Conservation (phyloP, 2,113 vertebrate genomes). For the Alectura lathami region DNA sequence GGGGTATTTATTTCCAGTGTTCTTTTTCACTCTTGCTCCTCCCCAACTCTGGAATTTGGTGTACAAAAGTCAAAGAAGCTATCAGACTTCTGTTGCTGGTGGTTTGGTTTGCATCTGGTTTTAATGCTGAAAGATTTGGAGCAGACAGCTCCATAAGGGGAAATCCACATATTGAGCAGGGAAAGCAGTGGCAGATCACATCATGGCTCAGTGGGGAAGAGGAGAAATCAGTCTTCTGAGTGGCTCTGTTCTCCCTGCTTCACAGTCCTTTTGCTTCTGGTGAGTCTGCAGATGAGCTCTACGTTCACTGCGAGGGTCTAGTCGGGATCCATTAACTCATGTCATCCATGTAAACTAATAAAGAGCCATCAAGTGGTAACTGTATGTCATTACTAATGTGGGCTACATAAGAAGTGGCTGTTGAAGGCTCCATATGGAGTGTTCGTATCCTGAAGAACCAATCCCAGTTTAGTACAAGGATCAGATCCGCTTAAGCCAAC, state of each 20-base stretch:
- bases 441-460: neutral
- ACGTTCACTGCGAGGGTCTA: rapidly evolving
- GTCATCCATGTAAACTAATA: neutral
- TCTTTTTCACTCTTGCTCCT: neutral
- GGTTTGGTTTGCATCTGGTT: slow-evolving; percentile 12
- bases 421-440: neutral
- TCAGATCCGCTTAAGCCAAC: neutral
- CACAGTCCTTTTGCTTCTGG: neutral
- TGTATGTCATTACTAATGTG: neutral
- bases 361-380: slow-evolving; percentile 58
- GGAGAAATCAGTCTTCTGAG: neutral
- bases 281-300: neutral
- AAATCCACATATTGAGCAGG: neutral
- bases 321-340: neutral
- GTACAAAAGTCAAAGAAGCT: slow-evolving; percentile 39
- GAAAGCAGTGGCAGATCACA: neutral
- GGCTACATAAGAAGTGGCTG: neutral
- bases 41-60: slow-evolving; percentile 4
- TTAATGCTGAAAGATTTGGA: neutral
- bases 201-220: neutral
- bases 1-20: slow-evolving; percentile 32
- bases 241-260: neutral
- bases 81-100: slow-evolving; percentile 29
- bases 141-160: neutral
- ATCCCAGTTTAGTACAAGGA: neutral